Percentiles rank a stretch among this genome's conserved stretches.
phyloP scores from a whole-genome alignment of 2,113 vertebrate species.

The Cephalopterus ornatus region DNA sequence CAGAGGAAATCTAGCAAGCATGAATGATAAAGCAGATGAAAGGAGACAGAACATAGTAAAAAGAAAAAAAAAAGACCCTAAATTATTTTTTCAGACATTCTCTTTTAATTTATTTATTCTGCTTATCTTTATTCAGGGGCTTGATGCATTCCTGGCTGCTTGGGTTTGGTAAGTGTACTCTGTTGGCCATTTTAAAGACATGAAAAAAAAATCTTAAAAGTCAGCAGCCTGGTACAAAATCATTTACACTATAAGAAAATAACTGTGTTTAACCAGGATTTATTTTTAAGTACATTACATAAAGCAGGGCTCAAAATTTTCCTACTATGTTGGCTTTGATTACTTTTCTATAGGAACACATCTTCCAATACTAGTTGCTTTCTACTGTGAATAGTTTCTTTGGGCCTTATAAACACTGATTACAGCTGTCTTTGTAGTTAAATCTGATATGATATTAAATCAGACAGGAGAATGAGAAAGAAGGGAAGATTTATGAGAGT shows the following conservation, averaged over 20 bases:
- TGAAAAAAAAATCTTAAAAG: background rate
- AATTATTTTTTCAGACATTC: background rate
- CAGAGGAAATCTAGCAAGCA: conserved; percentile 14
- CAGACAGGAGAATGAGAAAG: background rate
- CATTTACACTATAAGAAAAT: background rate
- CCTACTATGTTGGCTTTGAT: background rate
- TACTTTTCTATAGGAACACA: background rate
- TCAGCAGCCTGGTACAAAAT: background rate
- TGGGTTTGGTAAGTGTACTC: background rate
- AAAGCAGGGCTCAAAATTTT: background rate
- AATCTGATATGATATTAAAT: background rate
- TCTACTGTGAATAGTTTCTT: background rate
- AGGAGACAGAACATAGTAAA: background rate
- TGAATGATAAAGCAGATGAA: background rate
- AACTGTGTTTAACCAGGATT: background rate
- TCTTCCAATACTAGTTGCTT: background rate
- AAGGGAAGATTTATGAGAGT: background rate
- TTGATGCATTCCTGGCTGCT: background rate
- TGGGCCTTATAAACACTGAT: background rate
- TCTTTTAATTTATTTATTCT: background rate
- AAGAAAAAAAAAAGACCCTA: background rate
- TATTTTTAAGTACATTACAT: background rate
- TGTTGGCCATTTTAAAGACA: background rate
- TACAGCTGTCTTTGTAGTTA: background rate
- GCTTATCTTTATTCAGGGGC: background rate